These are phyloP conservation scores for Microcebus jonahi DNA, from an alignment of 2,113 vertebrate genomes.

Conservation along the genomic window DNA sequence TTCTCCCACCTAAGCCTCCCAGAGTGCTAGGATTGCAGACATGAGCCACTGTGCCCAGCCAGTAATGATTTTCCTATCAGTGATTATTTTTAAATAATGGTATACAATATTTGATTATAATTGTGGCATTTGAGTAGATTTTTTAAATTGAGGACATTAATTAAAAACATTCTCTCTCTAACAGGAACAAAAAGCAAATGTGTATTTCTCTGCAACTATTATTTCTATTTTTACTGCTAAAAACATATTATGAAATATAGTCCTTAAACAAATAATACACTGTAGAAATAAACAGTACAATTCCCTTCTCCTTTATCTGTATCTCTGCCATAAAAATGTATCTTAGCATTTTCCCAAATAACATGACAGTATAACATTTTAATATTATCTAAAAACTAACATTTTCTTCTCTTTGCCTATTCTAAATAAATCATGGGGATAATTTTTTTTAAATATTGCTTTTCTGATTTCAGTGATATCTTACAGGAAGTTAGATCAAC, in stretches of 20 bases:
- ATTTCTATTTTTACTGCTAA: neutral
- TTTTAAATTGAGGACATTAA: constrained; percentile 48
- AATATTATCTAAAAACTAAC: constrained; percentile 30
- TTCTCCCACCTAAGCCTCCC: too few species aligned
- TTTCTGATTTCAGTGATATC: constrained; percentile 41
- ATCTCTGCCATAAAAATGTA: neutral
- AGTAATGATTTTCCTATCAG: constrained; percentile 26
- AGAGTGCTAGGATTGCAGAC: too few species aligned
- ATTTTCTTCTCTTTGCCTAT: neutral
- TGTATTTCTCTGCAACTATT: constrained; percentile 14
- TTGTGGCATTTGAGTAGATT: neutral
- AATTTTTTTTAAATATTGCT: neutral
- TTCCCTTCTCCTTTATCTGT: neutral
- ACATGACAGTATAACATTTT: neutral
- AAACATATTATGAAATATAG: neutral
- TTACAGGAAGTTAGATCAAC: neutral
- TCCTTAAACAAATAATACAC: neutral
- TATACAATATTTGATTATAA: constrained; percentile 43
- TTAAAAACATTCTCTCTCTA: neutral
- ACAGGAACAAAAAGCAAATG: neutral
- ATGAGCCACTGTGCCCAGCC: too few species aligned
- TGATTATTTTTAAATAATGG: constrained; percentile 52
- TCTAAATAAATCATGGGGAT: neutral
- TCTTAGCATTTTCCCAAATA: neutral
- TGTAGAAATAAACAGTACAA: neutral